Percentiles rank a stretch among this genome's conserved stretches.
Conservation (phyloP, 2,113 vertebrate species). For the Tilapia sparmanii region DNA sequence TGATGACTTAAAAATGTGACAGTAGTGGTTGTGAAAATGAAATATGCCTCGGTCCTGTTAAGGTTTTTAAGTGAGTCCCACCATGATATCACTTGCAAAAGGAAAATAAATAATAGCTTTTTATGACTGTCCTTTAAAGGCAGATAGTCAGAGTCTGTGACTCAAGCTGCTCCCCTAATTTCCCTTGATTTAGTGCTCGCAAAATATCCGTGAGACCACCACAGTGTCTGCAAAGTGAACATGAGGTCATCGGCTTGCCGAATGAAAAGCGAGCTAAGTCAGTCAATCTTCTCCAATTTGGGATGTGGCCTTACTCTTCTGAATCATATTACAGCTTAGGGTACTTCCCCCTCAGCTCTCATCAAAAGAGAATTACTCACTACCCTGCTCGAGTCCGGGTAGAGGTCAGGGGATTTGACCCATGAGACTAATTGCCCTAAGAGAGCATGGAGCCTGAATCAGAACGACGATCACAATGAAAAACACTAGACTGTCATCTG, state of each 20-base stretch:
- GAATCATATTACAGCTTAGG: constrained; percentile 46
- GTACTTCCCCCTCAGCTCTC: constrained; percentile 17
- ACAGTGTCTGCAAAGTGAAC: constrained; percentile 23
- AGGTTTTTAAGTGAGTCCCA: background rate
- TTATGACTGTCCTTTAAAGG: background rate
- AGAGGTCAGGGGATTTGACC: constrained; percentile 43
- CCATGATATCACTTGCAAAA: background rate
- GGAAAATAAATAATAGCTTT: background rate
- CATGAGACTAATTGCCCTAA: constrained; percentile 41
- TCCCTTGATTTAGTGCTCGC: constrained; percentile 1
- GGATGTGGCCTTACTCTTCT: constrained; percentile 24
- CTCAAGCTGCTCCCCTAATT: constrained; percentile 10
- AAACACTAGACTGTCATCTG: constrained; percentile 10
- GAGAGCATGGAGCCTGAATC: constrained; percentile 5
- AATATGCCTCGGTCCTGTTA: background rate
- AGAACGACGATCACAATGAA: constrained; percentile 22
- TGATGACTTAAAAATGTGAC: background rate
- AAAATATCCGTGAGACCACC: background rate
- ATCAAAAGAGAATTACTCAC: constrained; percentile 51
- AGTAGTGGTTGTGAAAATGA: background rate
- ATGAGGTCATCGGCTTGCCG: constrained; percentile 45
- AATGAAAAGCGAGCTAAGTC: constrained; percentile 35
- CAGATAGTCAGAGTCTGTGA: background rate
- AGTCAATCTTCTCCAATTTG: constrained; percentile 31
- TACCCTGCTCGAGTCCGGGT: constrained; percentile 10